Base-by-base conservation (phyloP, 2,113 vertebrate genomes). In the Nesoenas mayeri region DNA sequence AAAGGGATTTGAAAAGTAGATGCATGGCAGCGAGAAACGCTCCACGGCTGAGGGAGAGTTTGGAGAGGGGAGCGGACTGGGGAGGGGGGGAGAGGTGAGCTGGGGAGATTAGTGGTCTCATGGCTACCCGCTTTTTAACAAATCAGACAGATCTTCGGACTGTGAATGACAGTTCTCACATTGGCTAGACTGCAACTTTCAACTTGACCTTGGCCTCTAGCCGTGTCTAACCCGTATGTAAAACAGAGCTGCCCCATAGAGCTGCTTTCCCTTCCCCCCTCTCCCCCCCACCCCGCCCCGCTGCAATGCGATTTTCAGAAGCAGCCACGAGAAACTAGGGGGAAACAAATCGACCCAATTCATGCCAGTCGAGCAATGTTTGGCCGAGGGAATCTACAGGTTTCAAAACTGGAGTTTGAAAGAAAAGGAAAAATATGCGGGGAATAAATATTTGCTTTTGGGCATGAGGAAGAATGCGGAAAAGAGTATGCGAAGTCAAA, bases 191-290 rank as follows among this genome's bases (percentile, higher is more conserved):
- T 96, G 95, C 97, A 98, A 92, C 98, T 99, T 99, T 99, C 98
- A 99, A 99, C 99, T 99, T 99, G 99, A 99, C 99, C 99, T 99
- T 99, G 99, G 98, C 99, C 99, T 99, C 98, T 92, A 98, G 98
- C 97, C 97, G 96, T 61, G 98, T 98, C 98, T 97, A 97, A 98
- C 97, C 97, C 93, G 88, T 97, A 97, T 97, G 97, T 98, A 98
- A 98, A 98, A 98, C 88, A 91, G 94, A 91, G 80, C 97, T 96
- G 97, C 95, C 97, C 96, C 96, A 91, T 58, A 69, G 91, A 91
- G 94, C 89, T 78, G 96, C 84, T 81, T 93, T 69, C 88, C 83
- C 58, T 89, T 87, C 66, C 74, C 66, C 51, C 54, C 36, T 86
- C 75, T 57, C n/a, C 57, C 69, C 44, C 11, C 57, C n/a, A 31